Evolutionary conservation across 2,113 vertebrate genomes (phyloP), one percentile per base, ranked within the genome.

Genomic region (Xiphophorus maculatus): DNA sequence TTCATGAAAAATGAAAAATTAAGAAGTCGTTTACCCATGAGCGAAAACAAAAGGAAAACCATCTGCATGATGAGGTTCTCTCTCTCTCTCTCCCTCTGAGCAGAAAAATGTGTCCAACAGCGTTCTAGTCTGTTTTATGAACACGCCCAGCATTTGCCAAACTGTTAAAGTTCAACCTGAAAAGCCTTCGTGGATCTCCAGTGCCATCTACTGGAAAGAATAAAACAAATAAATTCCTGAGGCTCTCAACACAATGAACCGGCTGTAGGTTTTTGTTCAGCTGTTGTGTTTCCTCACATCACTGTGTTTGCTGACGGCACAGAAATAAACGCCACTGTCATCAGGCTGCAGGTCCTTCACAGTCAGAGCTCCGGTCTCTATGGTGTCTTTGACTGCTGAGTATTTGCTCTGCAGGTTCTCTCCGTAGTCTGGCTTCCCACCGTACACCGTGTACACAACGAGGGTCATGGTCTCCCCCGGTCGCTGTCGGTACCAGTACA

Each of bases 401-500:
- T 88, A 89, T 82, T 86, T 89, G 29, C 12, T 68, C 33, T 74
- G 27, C 60, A 22, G 0, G 6, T 0, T 1, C 1, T 13, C 44
- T 3, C 60, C 63, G 3, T 77, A 84, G 7, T 89, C 84, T 0
- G 42, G 6, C 15, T 63, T 0, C 9, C 61, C 76, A 42, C 69
- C 66, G 8, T 14, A 51, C 19, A 10, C 1, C 4, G 84, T 82
- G 75, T 44, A 85, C 13, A 84, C 86, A 0, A 84, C 32, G 1
- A 77, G 62, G 1, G 25, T 80, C 82, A 85, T 85, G 62, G 29
- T 60, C 40, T 85, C 58, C 10, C 82, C 86, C 35, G 76, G 79
- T 65, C 65, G 71, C 63, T 88, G 85, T 22, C 65, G 73, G 76
- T 63, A 90, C 84, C 86, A 88, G 86, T 87, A 81, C 84, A 88